Evolutionary conservation across 2,113 vertebrate species (phyloP).

Genomic region (Trogon melanurus): DNA sequence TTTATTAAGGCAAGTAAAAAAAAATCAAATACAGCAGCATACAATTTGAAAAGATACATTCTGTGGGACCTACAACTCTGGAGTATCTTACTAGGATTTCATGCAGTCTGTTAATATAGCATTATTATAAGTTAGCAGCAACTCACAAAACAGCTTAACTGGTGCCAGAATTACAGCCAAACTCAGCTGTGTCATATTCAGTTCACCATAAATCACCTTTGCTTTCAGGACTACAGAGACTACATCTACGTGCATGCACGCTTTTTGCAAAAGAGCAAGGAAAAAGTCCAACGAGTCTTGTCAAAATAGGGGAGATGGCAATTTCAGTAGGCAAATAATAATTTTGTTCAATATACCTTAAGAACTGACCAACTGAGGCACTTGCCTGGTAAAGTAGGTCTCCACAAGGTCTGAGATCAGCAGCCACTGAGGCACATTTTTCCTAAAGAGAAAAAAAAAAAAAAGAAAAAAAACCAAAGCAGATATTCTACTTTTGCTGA

Average conservation of each 20-base stretch:
- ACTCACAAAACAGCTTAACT: background rate
- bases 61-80: background rate
- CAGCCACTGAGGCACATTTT: background rate
- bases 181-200: background rate
- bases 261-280: background rate
- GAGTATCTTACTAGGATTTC: background rate
- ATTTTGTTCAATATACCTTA: background rate
- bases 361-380: background rate
- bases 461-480: background rate
- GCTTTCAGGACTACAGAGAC: background rate
- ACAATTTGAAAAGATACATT: background rate
- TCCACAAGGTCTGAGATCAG: background rate
- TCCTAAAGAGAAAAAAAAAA: background rate
- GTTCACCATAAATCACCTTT: background rate
- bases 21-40: background rate
- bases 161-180: background rate
- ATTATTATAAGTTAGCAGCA: background rate
- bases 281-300: background rate
- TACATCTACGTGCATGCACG: background rate
- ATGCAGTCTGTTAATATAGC: background rate
- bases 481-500: background rate
- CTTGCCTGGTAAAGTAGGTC: background rate
- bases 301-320: background rate
- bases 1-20: background rate
- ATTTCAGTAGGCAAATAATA: background rate